phyloP scores from a whole-genome alignment of 2,888 invertebrate species.

The Uropetala carovei region DNA sequence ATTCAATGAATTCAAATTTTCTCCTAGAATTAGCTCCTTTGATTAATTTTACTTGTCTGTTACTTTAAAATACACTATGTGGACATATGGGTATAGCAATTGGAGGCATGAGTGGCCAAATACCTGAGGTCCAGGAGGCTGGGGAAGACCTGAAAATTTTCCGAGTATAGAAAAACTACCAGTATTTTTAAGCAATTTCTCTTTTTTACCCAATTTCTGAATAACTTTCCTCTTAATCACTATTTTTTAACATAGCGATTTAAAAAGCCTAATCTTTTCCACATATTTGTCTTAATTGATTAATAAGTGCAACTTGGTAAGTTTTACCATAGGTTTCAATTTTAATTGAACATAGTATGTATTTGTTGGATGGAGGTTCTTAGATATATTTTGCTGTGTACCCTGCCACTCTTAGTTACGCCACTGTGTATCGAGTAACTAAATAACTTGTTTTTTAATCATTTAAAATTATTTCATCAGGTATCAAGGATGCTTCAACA shows the following conservation, averaged over 20 bases:
- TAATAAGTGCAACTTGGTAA: too few relatives aligned
- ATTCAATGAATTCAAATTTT: too few relatives aligned
- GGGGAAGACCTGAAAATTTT: not conserved
- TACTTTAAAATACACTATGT: too few relatives aligned
- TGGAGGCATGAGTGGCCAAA: too few relatives aligned
- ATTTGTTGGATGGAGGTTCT: not conserved
- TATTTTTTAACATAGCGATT: not conserved
- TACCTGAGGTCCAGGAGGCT: too few relatives aligned
- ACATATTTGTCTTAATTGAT: too few relatives aligned
- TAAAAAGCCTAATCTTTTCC: too few relatives aligned
- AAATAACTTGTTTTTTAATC: not conserved
- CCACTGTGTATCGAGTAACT: not conserved
- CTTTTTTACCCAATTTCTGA: not conserved
- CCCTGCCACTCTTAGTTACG: not conserved
- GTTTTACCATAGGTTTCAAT: too few relatives aligned
- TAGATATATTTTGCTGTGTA: not conserved
- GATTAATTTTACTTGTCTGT: too few relatives aligned
- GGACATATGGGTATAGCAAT: too few relatives aligned
- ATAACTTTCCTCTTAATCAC: not conserved
- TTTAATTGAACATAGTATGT: not conserved
- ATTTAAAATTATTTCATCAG: conserved; percentile 73
- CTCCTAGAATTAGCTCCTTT: too few relatives aligned
- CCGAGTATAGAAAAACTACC: not conserved
- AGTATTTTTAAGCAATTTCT: too few relatives aligned
- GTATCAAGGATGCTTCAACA: conserved; percentile 90